These are phyloP conservation scores for Metallyticus violacea DNA, from an alignment of 2,888 invertebrate species.

Conservation along the genomic window DNA sequence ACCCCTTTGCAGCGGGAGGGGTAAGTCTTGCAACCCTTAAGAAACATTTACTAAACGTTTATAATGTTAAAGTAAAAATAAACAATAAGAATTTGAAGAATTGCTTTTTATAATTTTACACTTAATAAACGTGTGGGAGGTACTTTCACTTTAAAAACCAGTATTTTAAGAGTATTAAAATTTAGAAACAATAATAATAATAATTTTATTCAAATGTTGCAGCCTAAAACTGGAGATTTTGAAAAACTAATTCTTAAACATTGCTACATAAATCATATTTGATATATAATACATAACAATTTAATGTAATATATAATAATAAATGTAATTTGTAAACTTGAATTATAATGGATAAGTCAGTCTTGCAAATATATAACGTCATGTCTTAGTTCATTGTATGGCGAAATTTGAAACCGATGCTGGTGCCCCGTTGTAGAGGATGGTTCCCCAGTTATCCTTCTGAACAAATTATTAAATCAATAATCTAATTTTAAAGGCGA, in stretches of 20 bases:
- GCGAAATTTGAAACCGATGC: too few relatives aligned
- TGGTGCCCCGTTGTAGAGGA: too few relatives aligned
- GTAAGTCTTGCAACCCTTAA: conserved; percentile 58
- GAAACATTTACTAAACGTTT: too few relatives aligned
- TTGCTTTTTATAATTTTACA: background rate
- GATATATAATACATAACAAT: too few relatives aligned
- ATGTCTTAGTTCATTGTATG: too few relatives aligned
- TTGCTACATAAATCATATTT: too few relatives aligned
- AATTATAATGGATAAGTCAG: background rate
- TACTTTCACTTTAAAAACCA: background rate
- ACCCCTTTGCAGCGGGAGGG: conserved; percentile 89
- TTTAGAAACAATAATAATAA: background rate
- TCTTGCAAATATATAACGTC: conserved; percentile 9
- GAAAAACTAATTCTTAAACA: background rate
- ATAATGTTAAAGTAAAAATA: too few relatives aligned
- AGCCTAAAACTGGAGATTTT: background rate
- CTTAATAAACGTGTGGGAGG: background rate
- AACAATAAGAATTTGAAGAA: too few relatives aligned
- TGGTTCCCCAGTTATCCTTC: too few relatives aligned
- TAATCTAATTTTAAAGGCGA: too few relatives aligned
- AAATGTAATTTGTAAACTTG: background rate
- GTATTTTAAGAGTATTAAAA: background rate
- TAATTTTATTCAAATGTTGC: background rate
- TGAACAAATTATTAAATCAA: too few relatives aligned
- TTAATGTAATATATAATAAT: background rate